A percentile compares a stretch with the other conserved stretches of the same genome.
These are phyloP conservation scores for Seira sanloemensis DNA, from an alignment of 2,888 invertebrate genomes.

Conservation along the genomic window DNA sequence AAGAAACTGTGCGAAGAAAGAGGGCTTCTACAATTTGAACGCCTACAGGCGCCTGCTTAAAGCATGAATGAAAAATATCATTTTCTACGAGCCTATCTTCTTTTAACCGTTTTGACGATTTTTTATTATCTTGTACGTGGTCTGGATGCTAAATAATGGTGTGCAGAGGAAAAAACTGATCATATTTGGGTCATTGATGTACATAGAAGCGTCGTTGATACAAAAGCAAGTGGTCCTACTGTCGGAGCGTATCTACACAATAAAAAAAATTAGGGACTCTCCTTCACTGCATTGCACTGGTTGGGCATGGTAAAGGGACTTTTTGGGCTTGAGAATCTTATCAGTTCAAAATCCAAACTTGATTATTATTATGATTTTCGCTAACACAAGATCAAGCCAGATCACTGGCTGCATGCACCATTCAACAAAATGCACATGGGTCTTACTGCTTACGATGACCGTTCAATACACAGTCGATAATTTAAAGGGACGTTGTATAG, in stretches of 20 bases:
- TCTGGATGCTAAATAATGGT: slow-evolving; percentile 48
- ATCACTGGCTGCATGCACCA: neutral
- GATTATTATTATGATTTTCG: neutral
- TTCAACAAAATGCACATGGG: neutral
- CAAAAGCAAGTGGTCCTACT: neutral
- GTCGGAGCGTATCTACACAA: neutral
- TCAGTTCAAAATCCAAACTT: no score
- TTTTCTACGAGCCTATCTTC: neutral
- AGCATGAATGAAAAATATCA: neutral
- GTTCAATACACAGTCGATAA: neutral
- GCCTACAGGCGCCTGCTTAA: neutral
- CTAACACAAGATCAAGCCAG: neutral
- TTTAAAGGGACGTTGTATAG: neutral
- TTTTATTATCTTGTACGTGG: slow-evolving; percentile 27
- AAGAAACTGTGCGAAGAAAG: no score
- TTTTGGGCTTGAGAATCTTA: neutral
- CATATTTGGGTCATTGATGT: slow-evolving; percentile 52
- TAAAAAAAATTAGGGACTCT: neutral
- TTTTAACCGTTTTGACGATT: neutral
- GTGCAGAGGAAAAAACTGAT: slow-evolving; percentile 23
- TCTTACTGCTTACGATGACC: neutral
- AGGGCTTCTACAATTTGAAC: no score
- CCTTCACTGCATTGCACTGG: neutral
- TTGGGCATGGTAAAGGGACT: no score
- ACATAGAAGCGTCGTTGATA: neutral